Evolutionary conservation across 1,140 invertebrate species (phyloP), one percentile per base, ranked within the genome.

Genomic region (Drosophila biarmipes): DNA sequence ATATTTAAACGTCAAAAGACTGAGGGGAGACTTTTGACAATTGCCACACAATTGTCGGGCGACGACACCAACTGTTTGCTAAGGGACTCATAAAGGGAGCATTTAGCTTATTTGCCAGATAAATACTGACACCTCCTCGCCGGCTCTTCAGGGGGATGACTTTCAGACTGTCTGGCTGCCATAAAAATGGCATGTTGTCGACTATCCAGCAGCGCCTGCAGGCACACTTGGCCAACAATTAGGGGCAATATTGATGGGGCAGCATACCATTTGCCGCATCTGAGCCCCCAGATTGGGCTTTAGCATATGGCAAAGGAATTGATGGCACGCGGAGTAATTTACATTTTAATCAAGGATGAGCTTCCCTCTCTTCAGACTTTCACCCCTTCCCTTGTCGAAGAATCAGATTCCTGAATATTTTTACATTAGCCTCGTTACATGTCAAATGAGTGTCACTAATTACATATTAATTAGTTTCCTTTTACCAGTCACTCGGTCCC

Each of bases 71-170:
- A 52, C 57, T 80, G 51, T 42, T 55, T 74, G 75, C 62, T 71
- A 31, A 54, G 82, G 82, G 78, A 89, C 74, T 82, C 82, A 87
- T 87, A 87, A 87, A 87, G 71, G 75, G 74, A 79, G 78, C 80
- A 79, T 81, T 89, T 87, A 82, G 84, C 82, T 89, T 87, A 89
- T 87, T 87, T 87, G 82, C 79, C 82, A 71, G 79, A 87, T 87
- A 87, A 87, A 87, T 87, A 87, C 84, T 89, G 84, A 87, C 78
- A 82, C 82, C 78, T 87, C 58, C 43, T 61, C 48, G 46, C n/a
- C n/a, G 55, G 61, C 64, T 66, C 52, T 62, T 38, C 52, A 19
- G 56, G 51, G 51, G 24, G 24, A 43, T 54, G 71, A 61, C 64
- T 71, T 38, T 49, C 73, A 59, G 45, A 49, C 45, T 24, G 40